These are phyloP conservation scores for Chaetodon trifascialis DNA, from an alignment of 2,113 vertebrate genomes.

Conservation along the genomic window DNA sequence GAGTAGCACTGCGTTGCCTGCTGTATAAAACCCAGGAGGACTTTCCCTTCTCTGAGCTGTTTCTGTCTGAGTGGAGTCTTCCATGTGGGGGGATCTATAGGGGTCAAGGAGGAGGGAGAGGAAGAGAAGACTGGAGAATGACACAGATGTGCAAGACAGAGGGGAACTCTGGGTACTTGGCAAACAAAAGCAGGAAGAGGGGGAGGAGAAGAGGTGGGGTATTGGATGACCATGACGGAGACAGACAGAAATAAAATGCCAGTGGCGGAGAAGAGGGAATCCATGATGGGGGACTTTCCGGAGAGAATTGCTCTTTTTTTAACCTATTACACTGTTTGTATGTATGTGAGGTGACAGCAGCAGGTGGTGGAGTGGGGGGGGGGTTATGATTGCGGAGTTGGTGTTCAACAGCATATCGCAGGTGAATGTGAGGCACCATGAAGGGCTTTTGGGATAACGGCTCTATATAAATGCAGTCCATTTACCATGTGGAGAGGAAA, in stretches of 20 bases:
- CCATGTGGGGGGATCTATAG: neutral
- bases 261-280: constrained; percentile 29
- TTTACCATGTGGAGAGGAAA: constrained; percentile 51
- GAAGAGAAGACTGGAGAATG: constrained; percentile 57
- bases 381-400: neutral
- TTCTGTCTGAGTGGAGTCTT: constrained; percentile 19
- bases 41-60: neutral
- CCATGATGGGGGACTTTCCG: constrained; percentile 19
- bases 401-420: neutral
- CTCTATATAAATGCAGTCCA: constrained; percentile 61
- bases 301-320: constrained; percentile 13
- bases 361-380: neutral
- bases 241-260: constrained; percentile 60
- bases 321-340: constrained; percentile 1
- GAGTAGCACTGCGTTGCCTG: neutral
- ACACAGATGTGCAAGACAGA: constrained; percentile 64
- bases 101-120: constrained; percentile 45
- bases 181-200: constrained; percentile 80
- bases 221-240: constrained; percentile 29
- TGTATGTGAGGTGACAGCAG: neutral
- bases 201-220: constrained; percentile 19
- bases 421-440: constrained; percentile 21
- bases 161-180: constrained; percentile 62
- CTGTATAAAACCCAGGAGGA: constrained; percentile 2
- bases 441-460: constrained; percentile 30